phyloP scores from a whole-genome alignment of 1,140 invertebrate genomes.

The Magallana ariakensis region DNA sequence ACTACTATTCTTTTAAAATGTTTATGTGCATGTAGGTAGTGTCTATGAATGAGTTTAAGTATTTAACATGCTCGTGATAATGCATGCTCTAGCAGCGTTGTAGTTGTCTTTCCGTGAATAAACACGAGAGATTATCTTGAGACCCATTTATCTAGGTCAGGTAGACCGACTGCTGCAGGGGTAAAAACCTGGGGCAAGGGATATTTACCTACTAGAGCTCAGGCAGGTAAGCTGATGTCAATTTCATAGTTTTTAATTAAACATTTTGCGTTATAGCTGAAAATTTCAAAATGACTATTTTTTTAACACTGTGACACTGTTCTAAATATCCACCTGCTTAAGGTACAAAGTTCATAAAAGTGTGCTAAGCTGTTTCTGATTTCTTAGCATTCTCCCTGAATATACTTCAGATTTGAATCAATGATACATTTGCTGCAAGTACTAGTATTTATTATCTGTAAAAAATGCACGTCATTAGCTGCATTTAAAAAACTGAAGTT shows the following conservation, averaged over 20 bases:
- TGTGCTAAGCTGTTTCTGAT: too few species aligned
- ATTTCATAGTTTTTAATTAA: background rate
- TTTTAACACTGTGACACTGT: too few species aligned
- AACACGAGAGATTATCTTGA: background rate
- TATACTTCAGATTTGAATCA: too few species aligned
- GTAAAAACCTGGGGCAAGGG: background rate
- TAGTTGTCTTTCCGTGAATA: background rate
- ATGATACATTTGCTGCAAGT: too few species aligned
- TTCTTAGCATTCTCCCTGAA: too few species aligned
- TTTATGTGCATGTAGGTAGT: too few species aligned
- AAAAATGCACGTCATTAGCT: too few species aligned
- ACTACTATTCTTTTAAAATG: too few species aligned
- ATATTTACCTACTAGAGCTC: background rate
- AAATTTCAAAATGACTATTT: too few species aligned
- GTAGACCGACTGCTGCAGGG: background rate
- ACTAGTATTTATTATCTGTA: too few species aligned
- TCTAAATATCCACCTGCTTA: background rate
- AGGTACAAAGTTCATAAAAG: constrained; percentile 1
- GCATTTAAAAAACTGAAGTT: too few species aligned
- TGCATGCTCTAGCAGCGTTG: background rate
- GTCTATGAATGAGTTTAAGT: background rate
- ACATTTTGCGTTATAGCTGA: too few species aligned
- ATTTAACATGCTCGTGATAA: background rate
- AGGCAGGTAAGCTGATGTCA: background rate
- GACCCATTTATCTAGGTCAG: constrained; percentile 5